Percentiles rank a stretch among this genome's conserved stretches.
Conservation (phyloP, 2,113 vertebrate genomes). For the Marmota monax region DNA sequence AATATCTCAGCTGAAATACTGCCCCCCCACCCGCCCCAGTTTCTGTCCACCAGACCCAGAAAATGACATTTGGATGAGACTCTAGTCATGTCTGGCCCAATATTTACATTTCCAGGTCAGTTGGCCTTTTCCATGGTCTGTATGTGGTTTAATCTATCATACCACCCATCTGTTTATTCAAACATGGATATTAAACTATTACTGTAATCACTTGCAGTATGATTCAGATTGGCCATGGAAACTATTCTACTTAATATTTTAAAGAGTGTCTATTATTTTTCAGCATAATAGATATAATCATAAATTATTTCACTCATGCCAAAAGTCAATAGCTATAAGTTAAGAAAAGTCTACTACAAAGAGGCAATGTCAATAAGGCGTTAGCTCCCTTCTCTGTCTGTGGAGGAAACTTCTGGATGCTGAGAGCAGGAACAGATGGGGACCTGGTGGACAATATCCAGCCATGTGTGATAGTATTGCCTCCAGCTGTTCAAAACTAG, state of each 20-base stretch:
- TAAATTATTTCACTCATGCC: background rate
- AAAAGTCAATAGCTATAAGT: background rate
- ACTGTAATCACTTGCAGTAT: background rate
- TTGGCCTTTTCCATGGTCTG: conserved; percentile 1
- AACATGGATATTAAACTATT: background rate
- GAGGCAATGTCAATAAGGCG: background rate
- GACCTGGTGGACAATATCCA: background rate
- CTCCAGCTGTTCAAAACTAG: background rate
- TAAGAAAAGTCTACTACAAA: background rate
- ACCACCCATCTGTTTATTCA: background rate
- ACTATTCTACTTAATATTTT: background rate
- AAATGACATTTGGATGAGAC: background rate
- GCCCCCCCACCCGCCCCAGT: too few species aligned
- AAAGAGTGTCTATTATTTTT: background rate
- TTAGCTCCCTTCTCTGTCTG: background rate
- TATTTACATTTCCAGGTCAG: background rate
- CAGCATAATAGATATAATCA: background rate
- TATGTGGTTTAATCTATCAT: background rate
- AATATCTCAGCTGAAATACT: background rate
- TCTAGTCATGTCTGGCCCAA: background rate
- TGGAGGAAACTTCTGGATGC: background rate
- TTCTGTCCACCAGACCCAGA: background rate
- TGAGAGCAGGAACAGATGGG: background rate
- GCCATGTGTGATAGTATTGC: background rate
- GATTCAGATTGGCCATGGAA: background rate